These are phyloP conservation scores for Poicephalus meyeri DNA, from an alignment of 2,113 vertebrate genomes.

Conservation along the genomic window DNA sequence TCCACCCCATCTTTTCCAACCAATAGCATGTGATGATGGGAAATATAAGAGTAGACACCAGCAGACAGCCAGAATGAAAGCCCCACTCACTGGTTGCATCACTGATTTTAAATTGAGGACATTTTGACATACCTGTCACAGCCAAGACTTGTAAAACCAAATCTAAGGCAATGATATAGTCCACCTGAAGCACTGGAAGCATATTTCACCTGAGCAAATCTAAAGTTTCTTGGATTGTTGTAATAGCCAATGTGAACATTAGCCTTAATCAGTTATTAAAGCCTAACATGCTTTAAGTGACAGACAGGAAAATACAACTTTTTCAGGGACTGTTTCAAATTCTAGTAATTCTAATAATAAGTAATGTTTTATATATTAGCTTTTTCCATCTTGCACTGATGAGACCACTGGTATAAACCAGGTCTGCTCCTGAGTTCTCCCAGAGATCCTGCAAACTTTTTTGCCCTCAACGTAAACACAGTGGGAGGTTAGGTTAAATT, in stretches of 20 bases:
- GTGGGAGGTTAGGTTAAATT: not conserved
- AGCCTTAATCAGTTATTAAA: not conserved
- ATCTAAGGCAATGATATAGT: not conserved
- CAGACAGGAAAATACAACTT: not conserved
- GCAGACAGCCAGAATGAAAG: accelerated
- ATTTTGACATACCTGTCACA: not conserved
- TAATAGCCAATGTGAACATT: not conserved
- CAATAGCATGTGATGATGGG: not conserved
- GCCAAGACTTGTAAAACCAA: not conserved
- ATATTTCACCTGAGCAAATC: not conserved
- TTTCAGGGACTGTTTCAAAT: not conserved
- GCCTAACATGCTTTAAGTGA: not conserved
- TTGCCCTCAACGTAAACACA: not conserved
- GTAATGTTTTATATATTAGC: not conserved
- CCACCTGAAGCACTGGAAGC: not conserved
- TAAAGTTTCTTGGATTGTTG: not conserved
- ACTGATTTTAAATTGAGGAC: not conserved
- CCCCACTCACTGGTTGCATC: not conserved
- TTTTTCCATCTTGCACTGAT: not conserved
- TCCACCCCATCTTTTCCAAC: not conserved
- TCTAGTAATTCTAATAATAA: not conserved
- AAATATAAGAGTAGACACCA: not conserved
- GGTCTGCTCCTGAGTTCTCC: not conserved
- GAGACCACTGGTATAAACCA: not conserved
- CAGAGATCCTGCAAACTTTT: not conserved